Conservation (phyloP, 2,113 vertebrate species). For the Python bivittatus region DNA sequence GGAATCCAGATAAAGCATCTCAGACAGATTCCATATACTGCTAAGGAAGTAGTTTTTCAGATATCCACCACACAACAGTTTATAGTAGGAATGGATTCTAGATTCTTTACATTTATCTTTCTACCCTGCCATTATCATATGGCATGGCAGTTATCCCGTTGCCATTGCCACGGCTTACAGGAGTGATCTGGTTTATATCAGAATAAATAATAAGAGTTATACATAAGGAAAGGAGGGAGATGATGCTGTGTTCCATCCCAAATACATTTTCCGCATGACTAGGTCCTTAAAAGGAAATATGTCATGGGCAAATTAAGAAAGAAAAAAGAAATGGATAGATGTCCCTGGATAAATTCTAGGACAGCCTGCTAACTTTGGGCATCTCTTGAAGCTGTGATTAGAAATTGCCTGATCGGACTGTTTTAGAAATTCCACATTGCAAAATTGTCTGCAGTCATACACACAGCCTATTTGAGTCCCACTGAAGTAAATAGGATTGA, state of each 20-base stretch:
- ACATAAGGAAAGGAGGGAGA: not conserved
- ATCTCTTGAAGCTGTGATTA: not conserved
- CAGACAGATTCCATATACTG: not conserved
- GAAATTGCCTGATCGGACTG: not conserved
- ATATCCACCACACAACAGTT: not conserved
- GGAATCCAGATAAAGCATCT: not conserved
- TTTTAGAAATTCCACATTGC: not conserved
- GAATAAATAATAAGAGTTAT: not conserved
- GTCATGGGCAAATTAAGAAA: not conserved
- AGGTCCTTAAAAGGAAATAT: not conserved
- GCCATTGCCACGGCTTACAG: not conserved
- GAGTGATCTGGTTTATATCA: not conserved
- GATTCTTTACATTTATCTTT: not conserved
- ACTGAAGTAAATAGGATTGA: not conserved
- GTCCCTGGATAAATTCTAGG: not conserved
- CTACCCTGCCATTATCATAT: not conserved
- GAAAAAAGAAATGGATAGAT: not conserved
- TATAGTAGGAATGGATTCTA: not conserved
- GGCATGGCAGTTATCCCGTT: not conserved
- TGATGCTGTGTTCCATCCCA: conserved; percentile 13
- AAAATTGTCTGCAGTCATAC: not conserved
- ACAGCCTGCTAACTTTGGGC: not conserved
- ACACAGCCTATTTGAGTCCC: not conserved
- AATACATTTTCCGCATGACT: fast-evolving
- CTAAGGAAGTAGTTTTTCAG: conserved; percentile 9